Conservation (phyloP, 2,888 invertebrate species). For the Nycteola revayana region DNA sequence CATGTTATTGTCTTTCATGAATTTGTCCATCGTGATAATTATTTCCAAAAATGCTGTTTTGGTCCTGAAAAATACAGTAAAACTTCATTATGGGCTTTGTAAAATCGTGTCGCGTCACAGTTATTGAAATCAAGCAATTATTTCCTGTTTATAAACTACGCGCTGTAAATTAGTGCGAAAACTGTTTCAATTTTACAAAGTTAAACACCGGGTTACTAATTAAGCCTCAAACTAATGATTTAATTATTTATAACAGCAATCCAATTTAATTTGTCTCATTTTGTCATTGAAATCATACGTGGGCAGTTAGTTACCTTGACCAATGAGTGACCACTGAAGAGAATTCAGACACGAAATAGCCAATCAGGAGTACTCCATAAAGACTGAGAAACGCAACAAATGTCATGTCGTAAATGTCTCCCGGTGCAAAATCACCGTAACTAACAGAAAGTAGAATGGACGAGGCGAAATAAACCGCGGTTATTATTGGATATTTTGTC, state of each 20-base stretch:
- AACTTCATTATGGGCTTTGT: too few species aligned
- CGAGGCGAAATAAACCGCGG: slow-evolving; percentile 72
- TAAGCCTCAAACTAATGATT: too few species aligned
- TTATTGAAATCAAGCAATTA: too few species aligned
- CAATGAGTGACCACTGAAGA: slow-evolving; percentile 73
- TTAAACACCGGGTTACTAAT: too few species aligned
- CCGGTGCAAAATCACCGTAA: slow-evolving; percentile 72
- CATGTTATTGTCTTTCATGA: slow-evolving; percentile 76
- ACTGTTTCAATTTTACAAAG: too few species aligned
- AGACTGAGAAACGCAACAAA: slow-evolving; percentile 69
- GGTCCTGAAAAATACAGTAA: slow-evolving; percentile 48
- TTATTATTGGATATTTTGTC: slow-evolving; percentile 55
- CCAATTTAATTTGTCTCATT: too few species aligned
- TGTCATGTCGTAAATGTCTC: slow-evolving; percentile 69
- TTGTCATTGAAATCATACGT: slow-evolving; percentile 9
- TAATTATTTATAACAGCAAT: too few species aligned
- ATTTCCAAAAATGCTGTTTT: slow-evolving; percentile 75
- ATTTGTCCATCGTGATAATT: slow-evolving; percentile 71
- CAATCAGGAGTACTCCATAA: slow-evolving; percentile 70
- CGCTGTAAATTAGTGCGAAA: too few species aligned
- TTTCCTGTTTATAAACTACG: too few species aligned
- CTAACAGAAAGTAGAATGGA: slow-evolving; percentile 67
- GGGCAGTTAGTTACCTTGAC: slow-evolving; percentile 54
- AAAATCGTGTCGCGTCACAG: too few species aligned
- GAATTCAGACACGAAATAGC: slow-evolving; percentile 77